Evolutionary conservation across 2,888 invertebrate genomes (phyloP), one percentile per base, ranked within the genome.

Genomic region (Rhaphigaster nebulosa): DNA sequence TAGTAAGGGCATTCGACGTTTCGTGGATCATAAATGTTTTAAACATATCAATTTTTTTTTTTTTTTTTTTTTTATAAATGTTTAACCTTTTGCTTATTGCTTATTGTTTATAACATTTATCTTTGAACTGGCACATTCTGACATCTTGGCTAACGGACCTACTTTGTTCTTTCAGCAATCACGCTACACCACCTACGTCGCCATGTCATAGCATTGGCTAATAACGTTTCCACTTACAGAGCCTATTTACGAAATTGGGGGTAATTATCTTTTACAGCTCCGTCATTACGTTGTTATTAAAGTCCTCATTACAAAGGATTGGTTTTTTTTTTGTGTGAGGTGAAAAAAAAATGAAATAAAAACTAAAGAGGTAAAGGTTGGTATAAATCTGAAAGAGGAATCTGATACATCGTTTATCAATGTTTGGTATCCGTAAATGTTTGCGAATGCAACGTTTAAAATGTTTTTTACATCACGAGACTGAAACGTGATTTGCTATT

Each of bases 211-310:
- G 38, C 70, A 23, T 76, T 76, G 38, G 70, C 70, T 76, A 76
- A 76, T 76, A 76, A 38, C 70, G 34, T 76, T 10, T 76, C 70
- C 70, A 76, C 70, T 76, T 76, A 76, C 38, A 8, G 70, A 8
- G 5, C 70, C 70, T 76, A 76, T 76, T 76, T 76, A 76, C 70
- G 70, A 76, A 76, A 76, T 76, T 76, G 70, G 70, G 34, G 34
- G 70, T 76, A 76, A 76, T 76, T 76, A 76, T 76, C 18, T 65
- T 65, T 65, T 76, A 76, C 70, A 38, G 70, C 38, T n/a, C 70
- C 6, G 70, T 38, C 70, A 76, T 76, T 76, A 76, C 34, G 70
- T 76, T 38, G 18, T 76, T 76, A 76, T 76, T 76, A 76, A 38
- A 76, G 70, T 1, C 20, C 70, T 34, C 38, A 76, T 76, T 76